phyloP scores from a whole-genome alignment of 2,113 vertebrate genomes.

The Petrocephalus zakoni region DNA sequence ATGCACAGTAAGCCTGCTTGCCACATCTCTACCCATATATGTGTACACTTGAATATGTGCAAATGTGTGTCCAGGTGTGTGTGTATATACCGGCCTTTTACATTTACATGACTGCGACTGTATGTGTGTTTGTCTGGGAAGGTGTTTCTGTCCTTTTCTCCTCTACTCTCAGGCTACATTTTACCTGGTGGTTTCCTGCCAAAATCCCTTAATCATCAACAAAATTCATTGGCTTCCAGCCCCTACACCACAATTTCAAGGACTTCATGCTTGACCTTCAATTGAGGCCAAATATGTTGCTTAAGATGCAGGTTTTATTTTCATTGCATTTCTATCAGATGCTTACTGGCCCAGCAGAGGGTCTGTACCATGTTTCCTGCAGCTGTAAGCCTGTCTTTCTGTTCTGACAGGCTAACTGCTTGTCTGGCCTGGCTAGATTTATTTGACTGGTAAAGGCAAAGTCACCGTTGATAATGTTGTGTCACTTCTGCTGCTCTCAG shows the following conservation, averaged over 20 bases:
- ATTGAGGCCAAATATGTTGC: neutral
- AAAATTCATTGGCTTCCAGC: neutral
- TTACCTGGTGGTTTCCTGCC: neutral
- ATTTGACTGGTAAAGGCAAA: neutral
- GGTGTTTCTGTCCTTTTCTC: neutral
- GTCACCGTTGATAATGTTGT: neutral
- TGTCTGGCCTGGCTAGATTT: neutral
- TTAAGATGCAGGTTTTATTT: neutral
- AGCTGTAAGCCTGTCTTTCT: neutral
- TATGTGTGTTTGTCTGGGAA: neutral
- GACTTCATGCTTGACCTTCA: neutral
- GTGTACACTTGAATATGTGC: neutral
- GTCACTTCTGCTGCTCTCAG: neutral
- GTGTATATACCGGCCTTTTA: neutral
- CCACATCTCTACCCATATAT: neutral
- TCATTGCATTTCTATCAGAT: neutral
- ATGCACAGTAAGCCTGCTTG: neutral
- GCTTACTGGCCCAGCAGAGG: neutral
- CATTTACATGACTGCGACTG: neutral
- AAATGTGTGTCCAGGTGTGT: neutral
- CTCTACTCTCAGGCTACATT: neutral
- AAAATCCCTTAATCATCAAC: neutral
- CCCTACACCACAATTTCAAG: neutral
- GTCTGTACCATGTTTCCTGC: neutral
- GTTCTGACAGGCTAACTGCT: neutral